A percentile compares a stretch with the other conserved stretches of the same genome.
Evolutionary conservation across 2,113 vertebrate genomes (phyloP).

Genomic region (Rallus limicola): DNA sequence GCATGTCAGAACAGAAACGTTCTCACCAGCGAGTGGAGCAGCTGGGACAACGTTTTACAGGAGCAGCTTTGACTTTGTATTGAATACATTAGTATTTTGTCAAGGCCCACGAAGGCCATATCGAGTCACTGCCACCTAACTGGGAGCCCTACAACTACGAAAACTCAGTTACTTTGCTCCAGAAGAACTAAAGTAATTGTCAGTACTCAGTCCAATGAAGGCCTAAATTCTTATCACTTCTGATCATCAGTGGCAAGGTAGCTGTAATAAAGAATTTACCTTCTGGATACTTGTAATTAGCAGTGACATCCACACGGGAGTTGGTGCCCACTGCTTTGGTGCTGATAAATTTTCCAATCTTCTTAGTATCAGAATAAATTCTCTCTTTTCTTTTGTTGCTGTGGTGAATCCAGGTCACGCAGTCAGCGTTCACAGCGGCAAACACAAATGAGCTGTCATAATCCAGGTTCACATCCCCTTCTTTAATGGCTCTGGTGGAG

Average conservation of each 20-base stretch:
- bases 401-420: conserved; percentile 76
- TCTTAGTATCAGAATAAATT: conserved; percentile 62
- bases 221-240: neutral
- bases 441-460: conserved; percentile 84
- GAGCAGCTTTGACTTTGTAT: neutral
- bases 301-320: conserved; percentile 76
- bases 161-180: neutral
- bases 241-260: neutral
- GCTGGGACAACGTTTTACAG: neutral
- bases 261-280: conserved; percentile 68
- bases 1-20: neutral
- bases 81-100: neutral
- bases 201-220: neutral
- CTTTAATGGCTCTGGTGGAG: conserved; percentile 79
- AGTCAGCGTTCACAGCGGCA: conserved; percentile 87
- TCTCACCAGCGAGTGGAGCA: neutral
- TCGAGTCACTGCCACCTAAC: neutral
- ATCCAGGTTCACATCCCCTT: conserved; percentile 77
- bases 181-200: neutral
- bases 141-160: neutral
- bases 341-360: conserved; percentile 80
- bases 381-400: conserved; percentile 71
- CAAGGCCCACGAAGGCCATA: neutral
- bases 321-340: conserved; percentile 83
- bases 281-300: conserved; percentile 84